A percentile compares a stretch with the other conserved stretches of the same genome.
phyloP scores from a whole-genome alignment of 1,140 invertebrate species.

The Cardiocondyla obscurior region DNA sequence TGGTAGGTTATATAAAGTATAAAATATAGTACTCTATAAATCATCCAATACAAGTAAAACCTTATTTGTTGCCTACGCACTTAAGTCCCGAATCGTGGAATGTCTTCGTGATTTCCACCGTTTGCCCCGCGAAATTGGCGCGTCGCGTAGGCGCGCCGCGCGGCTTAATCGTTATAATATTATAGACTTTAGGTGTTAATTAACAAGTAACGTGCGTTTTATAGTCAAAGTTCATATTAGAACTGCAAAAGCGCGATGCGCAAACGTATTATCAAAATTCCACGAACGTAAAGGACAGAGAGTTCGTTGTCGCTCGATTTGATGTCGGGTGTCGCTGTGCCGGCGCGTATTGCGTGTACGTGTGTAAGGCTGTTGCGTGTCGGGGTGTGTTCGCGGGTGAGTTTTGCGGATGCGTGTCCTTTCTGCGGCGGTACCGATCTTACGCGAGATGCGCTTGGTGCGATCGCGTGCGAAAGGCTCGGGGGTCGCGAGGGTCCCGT shows the following conservation, averaged over 20 bases:
- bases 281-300: slow-evolving; percentile 71
- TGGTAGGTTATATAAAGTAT: slow-evolving; percentile 81
- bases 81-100: slow-evolving; percentile 84
- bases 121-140: slow-evolving; percentile 61
- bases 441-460: background rate
- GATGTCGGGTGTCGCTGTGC: slow-evolving; percentile 48
- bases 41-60: slow-evolving; percentile 71
- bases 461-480: background rate
- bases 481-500: background rate
- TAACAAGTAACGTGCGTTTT: slow-evolving; percentile 79
- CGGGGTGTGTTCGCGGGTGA: too few relatives aligned
- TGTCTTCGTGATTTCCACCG: slow-evolving; percentile 82
- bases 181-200: slow-evolving; percentile 80
- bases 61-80: slow-evolving; percentile 74
- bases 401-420: background rate
- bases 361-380: background rate
- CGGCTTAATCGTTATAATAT: slow-evolving; percentile 73
- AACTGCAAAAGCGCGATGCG: slow-evolving; percentile 60
- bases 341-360: background rate
- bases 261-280: slow-evolving; percentile 15
- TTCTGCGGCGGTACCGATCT: background rate
- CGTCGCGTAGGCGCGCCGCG: slow-evolving; percentile 73
- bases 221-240: slow-evolving; percentile 80
- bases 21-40: slow-evolving; percentile 83
- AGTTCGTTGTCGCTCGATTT: slow-evolving; percentile 78